Evolutionary conservation across 2,888 invertebrate genomes (phyloP).

Genomic region (Orchesella flavescens): DNA sequence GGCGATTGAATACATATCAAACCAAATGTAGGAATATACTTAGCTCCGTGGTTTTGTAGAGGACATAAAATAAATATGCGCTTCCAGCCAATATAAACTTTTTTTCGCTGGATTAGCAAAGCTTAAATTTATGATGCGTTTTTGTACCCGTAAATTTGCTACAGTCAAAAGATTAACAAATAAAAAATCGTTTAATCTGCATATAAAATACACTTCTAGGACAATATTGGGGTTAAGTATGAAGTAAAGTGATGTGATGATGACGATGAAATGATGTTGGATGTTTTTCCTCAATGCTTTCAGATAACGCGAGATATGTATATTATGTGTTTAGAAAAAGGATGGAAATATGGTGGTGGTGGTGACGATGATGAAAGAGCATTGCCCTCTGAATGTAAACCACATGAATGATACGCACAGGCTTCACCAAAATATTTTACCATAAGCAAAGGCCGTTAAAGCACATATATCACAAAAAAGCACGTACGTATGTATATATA

Average conservation of each 20-base stretch:
- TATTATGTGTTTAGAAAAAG: neutral
- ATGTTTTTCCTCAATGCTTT: neutral
- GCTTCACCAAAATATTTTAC: constrained; percentile 24
- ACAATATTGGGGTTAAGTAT: neutral
- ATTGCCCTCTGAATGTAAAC: constrained; percentile 60
- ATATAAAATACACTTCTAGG: neutral
- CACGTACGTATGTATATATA: neutral
- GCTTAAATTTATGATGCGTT: neutral
- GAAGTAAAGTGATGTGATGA: neutral
- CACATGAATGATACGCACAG: constrained; percentile 55
- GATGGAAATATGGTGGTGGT: constrained; percentile 8
- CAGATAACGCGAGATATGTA: neutral
- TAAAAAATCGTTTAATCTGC: neutral
- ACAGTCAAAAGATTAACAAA: neutral
- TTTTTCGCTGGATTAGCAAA: neutral
- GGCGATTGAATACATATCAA: too few species aligned
- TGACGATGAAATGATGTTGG: constrained; percentile 1
- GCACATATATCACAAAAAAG: neutral
- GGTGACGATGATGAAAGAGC: constrained; percentile 56
- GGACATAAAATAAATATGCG: neutral
- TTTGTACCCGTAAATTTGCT: neutral
- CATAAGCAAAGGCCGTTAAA: constrained; percentile 22
- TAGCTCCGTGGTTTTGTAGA: neutral
- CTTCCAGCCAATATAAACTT: neutral
- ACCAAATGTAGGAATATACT: neutral